Conservation (phyloP, 2,113 vertebrate species). For the Anolis sagrei region DNA sequence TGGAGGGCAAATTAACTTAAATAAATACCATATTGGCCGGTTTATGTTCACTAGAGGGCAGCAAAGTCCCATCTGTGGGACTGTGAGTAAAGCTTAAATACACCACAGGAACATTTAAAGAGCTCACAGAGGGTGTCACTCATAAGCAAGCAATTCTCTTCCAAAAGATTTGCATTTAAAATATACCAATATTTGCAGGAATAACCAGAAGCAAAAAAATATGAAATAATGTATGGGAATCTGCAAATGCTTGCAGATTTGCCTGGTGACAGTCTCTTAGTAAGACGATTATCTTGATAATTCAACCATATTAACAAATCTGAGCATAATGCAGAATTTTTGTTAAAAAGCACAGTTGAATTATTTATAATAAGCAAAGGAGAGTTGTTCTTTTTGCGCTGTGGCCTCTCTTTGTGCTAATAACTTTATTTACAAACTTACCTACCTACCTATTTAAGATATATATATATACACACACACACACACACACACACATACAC, state of each 20-base stretch:
- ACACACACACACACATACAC: too few species aligned
- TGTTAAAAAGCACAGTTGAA: too few species aligned
- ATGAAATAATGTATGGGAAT: neutral
- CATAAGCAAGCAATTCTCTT: too few species aligned
- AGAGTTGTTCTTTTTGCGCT: neutral
- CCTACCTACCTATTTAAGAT: neutral
- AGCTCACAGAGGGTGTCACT: neutral
- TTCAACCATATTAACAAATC: too few species aligned
- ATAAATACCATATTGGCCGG: neutral
- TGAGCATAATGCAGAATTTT: neutral
- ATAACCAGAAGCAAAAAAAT: neutral
- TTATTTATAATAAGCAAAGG: too few species aligned
- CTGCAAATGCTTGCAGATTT: neutral
- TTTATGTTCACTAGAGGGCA: neutral
- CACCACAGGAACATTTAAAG: too few species aligned
- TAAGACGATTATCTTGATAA: neutral
- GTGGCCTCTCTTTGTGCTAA: neutral
- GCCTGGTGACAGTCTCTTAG: neutral
- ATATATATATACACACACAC: too few species aligned
- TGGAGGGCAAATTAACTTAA: neutral
- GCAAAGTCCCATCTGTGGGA: neutral
- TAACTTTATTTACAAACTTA: too few species aligned
- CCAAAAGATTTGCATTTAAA: neutral
- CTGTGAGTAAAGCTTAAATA: neutral
- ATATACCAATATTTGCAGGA: neutral